phyloP scores from a whole-genome alignment of 2,888 invertebrate genomes.

The Epiblema foenella region DNA sequence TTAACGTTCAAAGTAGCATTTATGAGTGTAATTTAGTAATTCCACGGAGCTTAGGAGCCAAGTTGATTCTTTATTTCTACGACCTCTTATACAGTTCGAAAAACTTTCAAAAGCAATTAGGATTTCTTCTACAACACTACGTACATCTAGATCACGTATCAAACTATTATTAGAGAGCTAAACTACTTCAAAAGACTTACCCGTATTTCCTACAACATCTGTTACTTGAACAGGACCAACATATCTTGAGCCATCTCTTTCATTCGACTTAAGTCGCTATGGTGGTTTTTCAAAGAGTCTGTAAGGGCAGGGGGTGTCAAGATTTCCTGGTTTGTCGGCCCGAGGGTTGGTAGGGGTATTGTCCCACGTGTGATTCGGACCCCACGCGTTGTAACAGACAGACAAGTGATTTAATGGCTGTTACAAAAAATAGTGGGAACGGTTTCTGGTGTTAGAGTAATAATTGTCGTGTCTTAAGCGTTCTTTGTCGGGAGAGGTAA shows the following conservation, averaged over 20 bases:
- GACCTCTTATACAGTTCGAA: constrained; percentile 14
- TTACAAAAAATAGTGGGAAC: constrained; percentile 60
- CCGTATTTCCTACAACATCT: constrained; percentile 64
- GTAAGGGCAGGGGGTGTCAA: constrained; percentile 51
- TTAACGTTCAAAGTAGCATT: background rate
- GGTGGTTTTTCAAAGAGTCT: constrained; percentile 32
- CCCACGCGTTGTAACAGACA: constrained; percentile 73
- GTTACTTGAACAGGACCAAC: constrained; percentile 59
- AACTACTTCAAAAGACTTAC: constrained; percentile 72
- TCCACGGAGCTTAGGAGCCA: constrained; percentile 1
- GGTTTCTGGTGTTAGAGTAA: constrained; percentile 30
- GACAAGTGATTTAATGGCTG: constrained; percentile 78
- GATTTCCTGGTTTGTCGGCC: constrained; percentile 50
- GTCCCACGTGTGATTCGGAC: constrained; percentile 75
- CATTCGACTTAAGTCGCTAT: constrained; percentile 45
- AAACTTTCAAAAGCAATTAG: constrained; percentile 23
- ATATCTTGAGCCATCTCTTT: constrained; percentile 51
- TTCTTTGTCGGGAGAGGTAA: constrained; percentile 35
- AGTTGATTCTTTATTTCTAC: background rate
- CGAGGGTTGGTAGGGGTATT: constrained; percentile 65
- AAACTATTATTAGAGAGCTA: constrained; percentile 66
- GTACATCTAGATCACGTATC: constrained; percentile 58
- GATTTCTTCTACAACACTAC: constrained; percentile 45
- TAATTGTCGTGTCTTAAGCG: constrained; percentile 37
- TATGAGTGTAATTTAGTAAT: constrained; percentile 15